Evolutionary conservation across 2,888 invertebrate genomes (phyloP), one percentile per base, ranked within the genome.

Genomic region (Rhingia rostrata): DNA sequence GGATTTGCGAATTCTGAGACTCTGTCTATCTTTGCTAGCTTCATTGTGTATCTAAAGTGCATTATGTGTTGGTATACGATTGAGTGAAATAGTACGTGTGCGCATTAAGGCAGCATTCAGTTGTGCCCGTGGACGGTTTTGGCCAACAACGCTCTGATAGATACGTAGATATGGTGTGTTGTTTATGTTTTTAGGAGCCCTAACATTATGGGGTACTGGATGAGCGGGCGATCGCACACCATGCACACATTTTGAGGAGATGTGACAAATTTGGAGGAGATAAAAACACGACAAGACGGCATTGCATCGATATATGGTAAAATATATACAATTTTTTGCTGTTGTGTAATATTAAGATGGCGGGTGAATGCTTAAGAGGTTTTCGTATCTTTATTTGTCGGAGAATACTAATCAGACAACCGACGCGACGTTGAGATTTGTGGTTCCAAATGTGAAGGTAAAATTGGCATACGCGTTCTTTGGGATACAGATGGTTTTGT

Each of bases 241-340:
- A 72, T 63, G 56, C 39, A 60, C 53, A 70, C 51, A 77, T 79
- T 83, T 79, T 79, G 83, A 79, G 56, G 67, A 79, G 79, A 74
- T 83, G 83, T 83, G 83, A 83, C 83, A 83, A 83, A 83, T 83
- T 83, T 83, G 79, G 83, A 83, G 53, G 63, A 83, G 83, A 83
- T 83, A 73, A 79, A 69, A 64, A 83, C 67, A 69, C 79, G 79
- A 83, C 73, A 83, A 63, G 69, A 66, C 72, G 72, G 73, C 72
- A 83, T 78, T 77, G 60, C 66, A 61, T 41, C 66, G 66, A 51
- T 73, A 72, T 83, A 83, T 83, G 82, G 78, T 79, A 83, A 83
- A 70, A 82, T 53, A 22, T 22, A 22, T 22, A 22, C 2, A 22
- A n/a, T n/a, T n/a, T 22, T 22, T 69, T 35, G 54, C 45, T 33